Evolutionary conservation across 2,888 invertebrate genomes (phyloP).

Genomic region (Microplitis deprimator): DNA sequence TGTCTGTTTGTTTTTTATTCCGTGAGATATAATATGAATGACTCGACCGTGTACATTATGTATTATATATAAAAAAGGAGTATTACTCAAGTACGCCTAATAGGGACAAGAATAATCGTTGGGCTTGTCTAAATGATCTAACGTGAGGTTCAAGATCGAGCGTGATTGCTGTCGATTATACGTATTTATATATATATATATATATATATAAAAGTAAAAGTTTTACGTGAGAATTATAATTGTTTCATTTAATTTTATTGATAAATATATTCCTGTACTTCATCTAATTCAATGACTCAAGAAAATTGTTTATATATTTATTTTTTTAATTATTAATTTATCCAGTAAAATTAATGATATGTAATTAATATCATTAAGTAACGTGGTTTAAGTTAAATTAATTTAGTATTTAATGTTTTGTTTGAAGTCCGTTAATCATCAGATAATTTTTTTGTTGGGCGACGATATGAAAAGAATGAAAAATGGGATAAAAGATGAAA

Average conservation of each 20-base stretch:
- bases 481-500: not conserved
- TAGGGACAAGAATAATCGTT: slow-evolving; percentile 28
- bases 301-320: too few species aligned
- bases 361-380: not conserved
- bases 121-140: slow-evolving; percentile 3
- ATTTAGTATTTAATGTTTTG: not conserved
- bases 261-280: not conserved
- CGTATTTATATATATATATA: too few species aligned
- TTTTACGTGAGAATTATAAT: not conserved
- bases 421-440: slow-evolving; percentile 5
- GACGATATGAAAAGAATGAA: not conserved
- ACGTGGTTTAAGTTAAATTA: not conserved
- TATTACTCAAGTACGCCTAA: slow-evolving; percentile 32
- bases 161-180: not conserved
- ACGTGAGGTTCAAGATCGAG: not conserved
- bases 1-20: not conserved
- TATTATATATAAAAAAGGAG: slow-evolving; percentile 15
- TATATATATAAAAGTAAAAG: not conserved
- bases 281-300: too few species aligned
- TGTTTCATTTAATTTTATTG: not conserved
- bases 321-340: not conserved
- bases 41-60: slow-evolving; percentile 3
- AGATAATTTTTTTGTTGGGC: not conserved
- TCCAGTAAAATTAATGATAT: not conserved
- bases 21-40: not conserved